Base-by-base conservation (phyloP, 2,888 invertebrate genomes). In the Crematogaster levior region DNA sequence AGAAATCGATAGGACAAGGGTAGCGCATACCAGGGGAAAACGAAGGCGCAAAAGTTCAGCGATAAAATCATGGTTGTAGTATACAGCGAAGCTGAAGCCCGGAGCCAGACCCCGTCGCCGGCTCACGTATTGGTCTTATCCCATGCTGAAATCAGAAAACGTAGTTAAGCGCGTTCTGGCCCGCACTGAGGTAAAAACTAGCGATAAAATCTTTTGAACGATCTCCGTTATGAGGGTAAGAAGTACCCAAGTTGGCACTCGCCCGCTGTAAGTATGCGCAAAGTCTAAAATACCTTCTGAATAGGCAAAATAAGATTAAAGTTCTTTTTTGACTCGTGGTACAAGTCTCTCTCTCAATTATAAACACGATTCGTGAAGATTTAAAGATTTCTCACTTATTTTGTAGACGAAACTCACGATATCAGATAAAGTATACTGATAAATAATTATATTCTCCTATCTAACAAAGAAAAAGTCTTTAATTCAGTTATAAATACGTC, bases 1-100 rank as follows among this genome's bases (percentile, higher is more conserved):
- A 34, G 68, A 79, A 90, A 90, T 90, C 90, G 89, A 89, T 88
- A 89, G 89, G 73, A 86, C 85, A 87, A 84, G 88, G 90, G 84
- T 88, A 88, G 87, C 68, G 87, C 82, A 83, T 85, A 82, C 82
- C 43, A 81, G 73, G 81, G 77, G 84, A 82, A 86, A 89, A 85
- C 73, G 86, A 85, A 86, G 84, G 82, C 83, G 83, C 85, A 86
- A 85, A 87, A 90, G 82, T 90, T 87, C 81, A 84, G 84, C 82
- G 84, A 84, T 87, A 86, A 85, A 87, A 85, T 88, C 83, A 70
- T 81, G 84, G 48, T 37, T 60, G 82, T 68, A 53, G 56, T 68
- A 72, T 82, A 84, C 75, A 56, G 60, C 34, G 56, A 46, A 58
- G 37, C 43, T 48, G 43, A 56, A 79, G 37, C 21, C 56, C 56